Conservation (phyloP, 2,888 invertebrate genomes). For the Caenorhabditis sp. region DNA sequence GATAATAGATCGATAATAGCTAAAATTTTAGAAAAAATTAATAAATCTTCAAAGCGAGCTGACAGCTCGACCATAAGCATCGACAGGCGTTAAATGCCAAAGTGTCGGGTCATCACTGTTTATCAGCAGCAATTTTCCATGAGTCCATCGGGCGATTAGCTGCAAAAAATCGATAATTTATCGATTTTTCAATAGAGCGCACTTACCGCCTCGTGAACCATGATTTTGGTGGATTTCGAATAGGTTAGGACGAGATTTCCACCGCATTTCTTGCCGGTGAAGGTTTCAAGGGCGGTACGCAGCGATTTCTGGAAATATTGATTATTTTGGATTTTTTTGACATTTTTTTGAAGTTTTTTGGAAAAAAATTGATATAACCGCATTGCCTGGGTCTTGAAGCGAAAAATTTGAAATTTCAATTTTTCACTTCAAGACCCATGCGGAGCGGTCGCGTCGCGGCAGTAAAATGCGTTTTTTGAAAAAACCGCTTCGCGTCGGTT, state of each 20-base stretch:
- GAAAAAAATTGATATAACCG: too few relatives aligned
- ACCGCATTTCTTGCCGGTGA: slow-evolving; percentile 42
- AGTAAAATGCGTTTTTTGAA: too few relatives aligned
- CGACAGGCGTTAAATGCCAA: slow-evolving; percentile 58
- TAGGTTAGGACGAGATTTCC: slow-evolving; percentile 17
- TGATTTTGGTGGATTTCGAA: slow-evolving; percentile 43
- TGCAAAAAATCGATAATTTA: slow-evolving; percentile 13
- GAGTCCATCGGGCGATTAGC: slow-evolving; percentile 41
- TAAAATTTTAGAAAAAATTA: background rate
- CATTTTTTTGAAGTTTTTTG: background rate
- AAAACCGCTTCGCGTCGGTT: too few relatives aligned
- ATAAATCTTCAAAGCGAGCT: background rate
- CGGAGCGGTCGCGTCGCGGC: too few relatives aligned
- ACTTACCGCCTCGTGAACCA: slow-evolving; percentile 53
- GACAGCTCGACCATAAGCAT: slow-evolving; percentile 30
- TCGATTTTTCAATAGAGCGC: background rate
- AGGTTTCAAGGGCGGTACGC: slow-evolving; percentile 24
- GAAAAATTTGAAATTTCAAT: too few relatives aligned
- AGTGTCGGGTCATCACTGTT: slow-evolving; percentile 20
- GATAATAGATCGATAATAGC: too few relatives aligned
- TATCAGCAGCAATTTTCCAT: slow-evolving; percentile 46
- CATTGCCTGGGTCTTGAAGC: too few relatives aligned
- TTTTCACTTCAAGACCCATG: too few relatives aligned
- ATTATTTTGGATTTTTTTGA: background rate
- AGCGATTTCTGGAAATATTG: slow-evolving; percentile 30